These are phyloP conservation scores for Aurelia aurita complex sp. Pacific DNA, from an alignment of 30 jellyfish, hydroid and myxozoan species.

Conservation along the genomic window DNA sequence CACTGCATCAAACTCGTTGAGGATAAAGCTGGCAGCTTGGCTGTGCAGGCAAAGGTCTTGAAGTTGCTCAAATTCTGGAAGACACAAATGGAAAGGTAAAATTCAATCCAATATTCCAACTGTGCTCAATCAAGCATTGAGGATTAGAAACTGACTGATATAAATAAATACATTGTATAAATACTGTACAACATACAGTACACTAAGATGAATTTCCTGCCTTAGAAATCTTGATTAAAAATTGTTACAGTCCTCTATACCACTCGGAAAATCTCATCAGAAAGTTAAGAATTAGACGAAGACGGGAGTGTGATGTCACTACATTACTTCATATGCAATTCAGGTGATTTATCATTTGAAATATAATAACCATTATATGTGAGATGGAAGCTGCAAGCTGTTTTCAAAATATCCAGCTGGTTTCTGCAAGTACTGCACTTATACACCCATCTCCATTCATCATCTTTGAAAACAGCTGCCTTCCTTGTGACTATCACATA, in stretches of 20 bases:
- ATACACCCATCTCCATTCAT: conserved; percentile 3
- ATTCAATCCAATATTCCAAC: no score
- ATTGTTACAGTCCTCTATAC: neutral
- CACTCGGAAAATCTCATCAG: neutral
- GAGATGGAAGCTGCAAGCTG: conserved; percentile 13
- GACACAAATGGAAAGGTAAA: neutral
- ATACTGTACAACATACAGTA: no score
- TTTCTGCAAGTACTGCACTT: conserved; percentile 2
- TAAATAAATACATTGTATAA: neutral
- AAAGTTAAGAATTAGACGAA: neutral
- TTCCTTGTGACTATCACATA: neutral
- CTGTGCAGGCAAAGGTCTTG: conserved; percentile 13
- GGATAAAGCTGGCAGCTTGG: conserved; percentile 9
- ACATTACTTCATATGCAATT: neutral
- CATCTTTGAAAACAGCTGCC: conserved; percentile 9
- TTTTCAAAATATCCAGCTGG: neutral
- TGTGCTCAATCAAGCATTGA: neutral
- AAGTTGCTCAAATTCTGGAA: neutral
- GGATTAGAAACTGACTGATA: neutral
- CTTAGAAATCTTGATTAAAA: neutral
- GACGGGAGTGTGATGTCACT: neutral
- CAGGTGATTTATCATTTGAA: neutral
- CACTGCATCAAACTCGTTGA: conserved; percentile 7
- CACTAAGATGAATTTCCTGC: no score
- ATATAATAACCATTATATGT: neutral